Base-by-base conservation (phyloP, 2,113 vertebrate genomes). In the Anas platyrhynchos region DNA sequence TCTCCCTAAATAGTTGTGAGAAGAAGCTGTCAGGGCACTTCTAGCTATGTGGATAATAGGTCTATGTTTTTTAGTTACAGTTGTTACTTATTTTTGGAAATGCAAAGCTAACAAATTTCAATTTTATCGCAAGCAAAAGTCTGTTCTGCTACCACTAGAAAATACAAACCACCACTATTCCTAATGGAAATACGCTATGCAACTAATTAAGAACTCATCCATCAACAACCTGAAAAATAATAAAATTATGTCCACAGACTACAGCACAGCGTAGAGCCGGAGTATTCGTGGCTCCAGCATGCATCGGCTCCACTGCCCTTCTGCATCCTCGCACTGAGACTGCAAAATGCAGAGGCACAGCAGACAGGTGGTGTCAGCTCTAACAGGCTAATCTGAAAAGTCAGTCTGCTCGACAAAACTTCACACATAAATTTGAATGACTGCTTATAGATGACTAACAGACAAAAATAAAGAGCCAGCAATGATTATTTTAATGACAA, bases 401-500 rank as follows among this genome's bases (percentile, higher is more conserved):
- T 34, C 68, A n/a, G 29, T 7, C 54, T 43, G 36, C 74, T 48
- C 29, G 43, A 29, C 26, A 50, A 36, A 74, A 73, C 82, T 38
- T 69, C 71, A 69, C 34, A 16, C 18, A 16, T 48, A 44, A 32
- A 59, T 50, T 5, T 20, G 58, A 89, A n/a, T 41, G 75, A 18
- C 31, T 89, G 63, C 22, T 88, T 76, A 68, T 12, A 69, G 82
- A 86, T 93, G 76, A 89, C 44, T 69, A 73, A 83, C 1, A 82
- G 56, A 73, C 21, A 59, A 65, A 91, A 93, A 52, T 7, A 78
- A 94, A 83, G 67, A 87, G 44, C 34, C 63, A 73, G 59, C 44
- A 79, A 80, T 88, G 81, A 91, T 59, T 32, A 93, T 74, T 93
- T 82, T 83, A 92, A 84, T 44, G 76, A 91, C 46, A 89, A 93